Percentiles rank a stretch among this genome's conserved stretches.
These are phyloP conservation scores for Microcebus lehilahytsara DNA, from an alignment of 2,113 vertebrate species.

Conservation along the genomic window DNA sequence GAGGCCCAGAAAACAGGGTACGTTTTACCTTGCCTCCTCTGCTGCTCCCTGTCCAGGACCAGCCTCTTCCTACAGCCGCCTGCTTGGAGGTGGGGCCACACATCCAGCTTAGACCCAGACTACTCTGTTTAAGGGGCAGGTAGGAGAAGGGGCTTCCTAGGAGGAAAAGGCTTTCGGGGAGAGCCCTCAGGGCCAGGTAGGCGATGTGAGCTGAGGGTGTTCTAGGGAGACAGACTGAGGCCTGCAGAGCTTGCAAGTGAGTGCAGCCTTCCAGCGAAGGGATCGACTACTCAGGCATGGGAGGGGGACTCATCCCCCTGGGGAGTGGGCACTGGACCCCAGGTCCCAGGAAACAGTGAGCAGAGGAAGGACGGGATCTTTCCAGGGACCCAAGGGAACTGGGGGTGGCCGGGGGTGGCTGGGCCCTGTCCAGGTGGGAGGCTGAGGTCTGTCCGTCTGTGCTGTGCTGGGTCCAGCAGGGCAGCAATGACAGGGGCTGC, in stretches of 20 bases:
- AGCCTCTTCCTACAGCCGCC: neutral
- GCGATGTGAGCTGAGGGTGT: neutral
- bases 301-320: neutral
- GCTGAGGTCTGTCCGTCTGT: neutral
- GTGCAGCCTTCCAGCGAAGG: neutral
- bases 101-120: neutral
- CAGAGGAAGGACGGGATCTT: neutral
- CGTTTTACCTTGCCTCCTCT: neutral
- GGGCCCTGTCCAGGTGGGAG: neutral
- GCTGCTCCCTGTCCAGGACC: neutral
- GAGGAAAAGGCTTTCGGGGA: neutral
- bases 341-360: neutral
- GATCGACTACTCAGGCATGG: rapidly evolving
- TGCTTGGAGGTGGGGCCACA: too few relatives aligned
- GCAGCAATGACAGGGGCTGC: neutral
- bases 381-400: neutral
- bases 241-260: neutral
- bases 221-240: too few relatives aligned
- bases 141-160: neutral
- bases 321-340: neutral
- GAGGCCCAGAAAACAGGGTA: neutral
- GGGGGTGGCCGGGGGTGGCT: neutral
- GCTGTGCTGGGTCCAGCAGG: neutral
- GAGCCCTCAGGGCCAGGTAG: neutral
- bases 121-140: neutral